phyloP scores from a whole-genome alignment of 2,113 vertebrate genomes.

The Haliaeetus leucogaster region DNA sequence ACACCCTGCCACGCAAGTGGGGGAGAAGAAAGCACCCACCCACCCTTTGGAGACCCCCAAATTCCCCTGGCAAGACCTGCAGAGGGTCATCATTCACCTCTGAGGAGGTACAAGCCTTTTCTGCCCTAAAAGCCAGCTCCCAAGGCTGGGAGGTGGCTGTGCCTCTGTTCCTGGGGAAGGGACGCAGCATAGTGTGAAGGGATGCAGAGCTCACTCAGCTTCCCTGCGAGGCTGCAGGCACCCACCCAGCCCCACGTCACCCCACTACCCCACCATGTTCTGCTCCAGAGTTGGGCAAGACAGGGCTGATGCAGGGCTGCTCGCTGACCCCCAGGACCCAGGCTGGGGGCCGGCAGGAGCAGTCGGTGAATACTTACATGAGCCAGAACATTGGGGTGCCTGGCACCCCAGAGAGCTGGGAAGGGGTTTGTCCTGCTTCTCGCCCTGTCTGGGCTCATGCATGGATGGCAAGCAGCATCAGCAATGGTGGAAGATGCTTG shows the following conservation, averaged over 20 bases:
- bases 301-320: background rate
- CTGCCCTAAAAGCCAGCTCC: background rate
- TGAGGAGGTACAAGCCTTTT: background rate
- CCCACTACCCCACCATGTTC: no score
- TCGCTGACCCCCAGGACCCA: rapidly evolving
- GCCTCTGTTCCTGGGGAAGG: background rate
- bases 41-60: rapidly evolving
- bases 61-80: rapidly evolving
- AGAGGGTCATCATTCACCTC: background rate
- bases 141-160: rapidly evolving
- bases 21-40: background rate
- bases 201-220: background rate
- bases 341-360: background rate
- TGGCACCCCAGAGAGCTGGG: rapidly evolving
- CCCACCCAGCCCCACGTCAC: rapidly evolving
- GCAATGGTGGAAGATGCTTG: rapidly evolving
- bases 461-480: background rate
- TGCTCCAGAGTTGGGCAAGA: background rate
- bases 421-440: background rate
- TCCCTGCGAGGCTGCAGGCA: background rate
- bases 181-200: background rate
- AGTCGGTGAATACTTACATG: rapidly evolving
- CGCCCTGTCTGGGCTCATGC: rapidly evolving
- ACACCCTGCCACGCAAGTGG: rapidly evolving
- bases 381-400: background rate